These are phyloP conservation scores for Sparus aurata DNA, from an alignment of 2,797 vertebrate species.

Conservation along the genomic window DNA sequence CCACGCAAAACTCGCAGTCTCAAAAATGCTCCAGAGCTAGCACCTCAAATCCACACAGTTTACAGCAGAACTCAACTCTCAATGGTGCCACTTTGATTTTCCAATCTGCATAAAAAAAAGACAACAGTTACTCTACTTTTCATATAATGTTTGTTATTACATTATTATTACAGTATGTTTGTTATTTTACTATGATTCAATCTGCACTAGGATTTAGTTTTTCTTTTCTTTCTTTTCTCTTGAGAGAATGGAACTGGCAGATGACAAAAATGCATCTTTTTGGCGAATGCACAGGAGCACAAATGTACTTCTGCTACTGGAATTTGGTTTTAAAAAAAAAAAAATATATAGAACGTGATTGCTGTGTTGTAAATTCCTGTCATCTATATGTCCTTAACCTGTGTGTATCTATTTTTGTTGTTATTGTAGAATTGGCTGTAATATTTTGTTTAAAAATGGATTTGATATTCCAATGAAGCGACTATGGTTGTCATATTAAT, in stretches of 20 bases:
- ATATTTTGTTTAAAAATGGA: conserved; percentile 84
- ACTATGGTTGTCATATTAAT: conserved; percentile 85
- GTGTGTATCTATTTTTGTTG: conserved; percentile 86
- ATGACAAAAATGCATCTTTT: conserved; percentile 77
- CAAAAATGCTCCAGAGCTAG: conserved; percentile 80
- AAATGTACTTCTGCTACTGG: conserved; percentile 79
- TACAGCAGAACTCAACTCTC: conserved; percentile 85
- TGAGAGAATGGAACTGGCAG: conserved; percentile 72
- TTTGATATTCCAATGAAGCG: conserved; percentile 83
- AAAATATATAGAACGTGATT: conserved; percentile 85
- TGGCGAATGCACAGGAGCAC: conserved; percentile 77
- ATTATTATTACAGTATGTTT: conserved; percentile 49
- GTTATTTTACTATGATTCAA: conserved; percentile 62
- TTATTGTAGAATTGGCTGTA: conserved; percentile 86
- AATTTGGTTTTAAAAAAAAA: conserved; percentile 72
- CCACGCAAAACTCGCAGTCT: conserved; percentile 68
- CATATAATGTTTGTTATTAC: conserved; percentile 65
- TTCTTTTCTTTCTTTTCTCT: conserved; percentile 47
- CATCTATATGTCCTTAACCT: conserved; percentile 86
- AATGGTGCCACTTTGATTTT: conserved; percentile 86
- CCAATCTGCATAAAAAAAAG: conserved; percentile 67
- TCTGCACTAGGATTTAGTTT: conserved; percentile 73
- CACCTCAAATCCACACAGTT: conserved; percentile 85
- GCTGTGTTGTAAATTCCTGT: conserved; percentile 88
- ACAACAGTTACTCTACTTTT: conserved; percentile 54